Conservation (phyloP, 2,888 invertebrate genomes). For the Drosophila kanekoi region DNA sequence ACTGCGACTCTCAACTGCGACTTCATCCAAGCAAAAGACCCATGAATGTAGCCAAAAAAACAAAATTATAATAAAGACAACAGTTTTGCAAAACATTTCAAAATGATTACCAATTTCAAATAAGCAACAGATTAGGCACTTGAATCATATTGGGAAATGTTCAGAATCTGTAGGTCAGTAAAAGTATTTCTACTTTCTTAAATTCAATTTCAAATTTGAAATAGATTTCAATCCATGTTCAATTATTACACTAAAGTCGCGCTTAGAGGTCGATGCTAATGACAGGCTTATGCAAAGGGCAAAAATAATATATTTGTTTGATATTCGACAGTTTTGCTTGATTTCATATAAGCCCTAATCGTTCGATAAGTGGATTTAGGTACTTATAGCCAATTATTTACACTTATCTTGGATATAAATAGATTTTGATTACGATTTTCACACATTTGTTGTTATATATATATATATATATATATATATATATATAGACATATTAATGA, state of each 20-base stretch:
- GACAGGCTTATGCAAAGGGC: slow-evolving; percentile 7
- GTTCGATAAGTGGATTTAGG: background rate
- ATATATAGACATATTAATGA: background rate
- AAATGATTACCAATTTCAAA: slow-evolving; percentile 3
- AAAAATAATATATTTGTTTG: slow-evolving; percentile 7
- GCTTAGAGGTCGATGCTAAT: background rate
- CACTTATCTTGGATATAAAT: background rate
- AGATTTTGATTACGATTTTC: background rate
- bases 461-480: background rate
- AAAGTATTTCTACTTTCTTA: background rate
- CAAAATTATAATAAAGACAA: background rate
- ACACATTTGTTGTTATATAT: background rate
- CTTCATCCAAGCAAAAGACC: background rate
- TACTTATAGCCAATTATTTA: background rate
- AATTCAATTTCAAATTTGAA: too few species aligned
- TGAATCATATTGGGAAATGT: background rate
- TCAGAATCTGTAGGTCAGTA: background rate
- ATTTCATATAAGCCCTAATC: background rate
- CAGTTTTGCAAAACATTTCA: slow-evolving; percentile 11
- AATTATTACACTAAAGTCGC: background rate
- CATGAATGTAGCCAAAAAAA: background rate
- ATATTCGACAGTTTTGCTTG: slow-evolving; percentile 9
- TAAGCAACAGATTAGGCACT: slow-evolving; percentile 2
- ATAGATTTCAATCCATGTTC: background rate
- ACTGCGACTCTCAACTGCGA: background rate